Percentiles rank a stretch among this genome's conserved stretches.
Conservation (phyloP, 2,888 invertebrate species). For the Spicauda simplicius region DNA sequence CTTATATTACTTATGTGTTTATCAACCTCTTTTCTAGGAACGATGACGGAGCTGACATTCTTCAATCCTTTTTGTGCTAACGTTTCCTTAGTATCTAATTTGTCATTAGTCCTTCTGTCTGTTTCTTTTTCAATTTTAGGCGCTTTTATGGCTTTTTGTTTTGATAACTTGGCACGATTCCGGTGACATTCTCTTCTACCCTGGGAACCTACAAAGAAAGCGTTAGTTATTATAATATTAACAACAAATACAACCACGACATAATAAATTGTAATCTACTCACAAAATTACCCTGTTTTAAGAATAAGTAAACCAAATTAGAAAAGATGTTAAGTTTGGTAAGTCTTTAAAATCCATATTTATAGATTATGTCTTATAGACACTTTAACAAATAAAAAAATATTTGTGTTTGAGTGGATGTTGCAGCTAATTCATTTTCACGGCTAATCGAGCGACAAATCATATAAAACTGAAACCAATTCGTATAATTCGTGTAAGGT, state of each 20-base stretch:
- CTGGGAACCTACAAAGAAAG: constrained; percentile 48
- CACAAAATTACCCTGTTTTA: background rate
- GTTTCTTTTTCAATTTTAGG: constrained; percentile 29
- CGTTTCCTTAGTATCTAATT: background rate
- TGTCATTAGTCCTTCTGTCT: constrained; percentile 16
- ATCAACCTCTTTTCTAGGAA: constrained; percentile 42
- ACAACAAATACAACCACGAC: background rate
- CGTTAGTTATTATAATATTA: constrained; percentile 9
- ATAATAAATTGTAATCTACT: background rate
- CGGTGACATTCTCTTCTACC: constrained; percentile 34
- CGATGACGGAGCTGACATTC: background rate
- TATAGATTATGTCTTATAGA: too few species aligned
- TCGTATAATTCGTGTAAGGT: too few species aligned
- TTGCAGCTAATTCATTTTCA: too few species aligned
- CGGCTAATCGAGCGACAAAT: too few species aligned
- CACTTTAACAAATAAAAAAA: too few species aligned
- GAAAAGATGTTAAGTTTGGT: too few species aligned
- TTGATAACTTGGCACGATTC: background rate
- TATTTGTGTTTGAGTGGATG: too few species aligned
- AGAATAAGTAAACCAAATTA: too few species aligned
- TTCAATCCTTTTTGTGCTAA: constrained; percentile 13
- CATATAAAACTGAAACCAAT: too few species aligned
- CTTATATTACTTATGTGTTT: constrained; percentile 60
- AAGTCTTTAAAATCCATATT: too few species aligned
- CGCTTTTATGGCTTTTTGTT: constrained; percentile 7